phyloP scores from a whole-genome alignment of 2,113 vertebrate species.

The Hippocampus comes region DNA sequence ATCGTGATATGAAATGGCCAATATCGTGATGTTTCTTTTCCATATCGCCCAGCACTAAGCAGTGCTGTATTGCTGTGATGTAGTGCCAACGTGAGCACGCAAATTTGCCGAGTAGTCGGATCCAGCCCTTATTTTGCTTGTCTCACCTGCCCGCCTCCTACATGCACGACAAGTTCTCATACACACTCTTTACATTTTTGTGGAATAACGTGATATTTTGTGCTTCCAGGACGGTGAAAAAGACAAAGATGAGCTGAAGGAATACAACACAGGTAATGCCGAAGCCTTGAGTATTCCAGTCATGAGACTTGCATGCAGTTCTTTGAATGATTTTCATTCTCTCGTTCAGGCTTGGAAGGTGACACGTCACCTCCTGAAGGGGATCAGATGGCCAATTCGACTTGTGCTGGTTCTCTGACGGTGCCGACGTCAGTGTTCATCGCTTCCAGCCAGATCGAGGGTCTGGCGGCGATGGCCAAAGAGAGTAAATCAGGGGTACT shows the following conservation, averaged over 20 bases:
- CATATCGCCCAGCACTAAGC: too few species aligned
- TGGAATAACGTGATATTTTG: conserved; percentile 55
- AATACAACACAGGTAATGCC: conserved; percentile 58
- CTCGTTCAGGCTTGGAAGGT: conserved; percentile 57
- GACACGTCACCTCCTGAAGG: conserved; percentile 40
- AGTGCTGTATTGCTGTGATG: too few species aligned
- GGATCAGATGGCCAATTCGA: conserved; percentile 68
- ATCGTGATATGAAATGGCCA: too few species aligned
- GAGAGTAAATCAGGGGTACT: conserved; percentile 47
- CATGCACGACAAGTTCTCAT: conserved; percentile 63
- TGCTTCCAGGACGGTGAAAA: conserved; percentile 65
- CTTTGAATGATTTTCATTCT: conserved; percentile 16
- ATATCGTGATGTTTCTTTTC: too few species aligned
- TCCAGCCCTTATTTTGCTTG: conserved; percentile 21
- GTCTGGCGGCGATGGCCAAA: conserved; percentile 38
- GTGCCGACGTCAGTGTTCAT: conserved; percentile 40
- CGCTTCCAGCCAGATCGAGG: conserved; percentile 53
- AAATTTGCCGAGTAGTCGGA: background rate
- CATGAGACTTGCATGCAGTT: background rate
- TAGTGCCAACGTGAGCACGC: too few species aligned
- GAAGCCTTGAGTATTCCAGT: background rate
- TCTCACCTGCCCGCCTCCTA: conserved; percentile 28
- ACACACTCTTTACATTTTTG: conserved; percentile 37
- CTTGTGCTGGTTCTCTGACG: conserved; percentile 52
- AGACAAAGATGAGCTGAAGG: conserved; percentile 46